Conservation (phyloP, 1,140 invertebrate genomes). For the Doryteuthis pealeii region DNA sequence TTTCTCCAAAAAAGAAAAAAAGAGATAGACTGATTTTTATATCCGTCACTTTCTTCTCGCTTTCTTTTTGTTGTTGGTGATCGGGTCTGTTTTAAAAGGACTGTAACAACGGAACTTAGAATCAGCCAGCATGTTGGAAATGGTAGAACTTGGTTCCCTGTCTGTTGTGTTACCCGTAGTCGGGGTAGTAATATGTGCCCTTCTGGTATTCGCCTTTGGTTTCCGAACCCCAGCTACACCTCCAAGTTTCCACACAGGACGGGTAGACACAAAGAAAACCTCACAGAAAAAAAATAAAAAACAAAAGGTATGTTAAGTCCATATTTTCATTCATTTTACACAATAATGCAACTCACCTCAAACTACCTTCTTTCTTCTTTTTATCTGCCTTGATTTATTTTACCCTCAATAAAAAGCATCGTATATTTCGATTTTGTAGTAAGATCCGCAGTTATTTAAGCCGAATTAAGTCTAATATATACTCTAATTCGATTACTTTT, state of each 20-base stretch:
- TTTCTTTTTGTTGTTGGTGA: conserved; percentile 14
- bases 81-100: conserved; percentile 19
- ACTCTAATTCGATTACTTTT: no score
- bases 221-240: conserved; percentile 59
- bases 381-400: no score
- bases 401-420: no score
- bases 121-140: conserved; percentile 37
- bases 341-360: no score
- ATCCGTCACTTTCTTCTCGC: background rate
- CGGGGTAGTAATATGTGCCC: conserved; percentile 56
- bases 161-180: conserved; percentile 57
- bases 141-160: conserved; percentile 54
- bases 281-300: conserved; percentile 29
- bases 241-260: conserved; percentile 57
- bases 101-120: background rate
- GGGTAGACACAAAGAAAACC: conserved; percentile 51
- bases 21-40: background rate
- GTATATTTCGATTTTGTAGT: no score
- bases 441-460: no score
- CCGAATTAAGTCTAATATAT: no score
- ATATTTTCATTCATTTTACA: no score
- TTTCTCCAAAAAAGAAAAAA: no score
- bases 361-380: no score
- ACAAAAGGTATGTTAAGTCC: no score
- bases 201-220: conserved; percentile 60